Evolutionary conservation across 1,140 invertebrate species (phyloP).

Genomic region (Spodoptera litura): DNA sequence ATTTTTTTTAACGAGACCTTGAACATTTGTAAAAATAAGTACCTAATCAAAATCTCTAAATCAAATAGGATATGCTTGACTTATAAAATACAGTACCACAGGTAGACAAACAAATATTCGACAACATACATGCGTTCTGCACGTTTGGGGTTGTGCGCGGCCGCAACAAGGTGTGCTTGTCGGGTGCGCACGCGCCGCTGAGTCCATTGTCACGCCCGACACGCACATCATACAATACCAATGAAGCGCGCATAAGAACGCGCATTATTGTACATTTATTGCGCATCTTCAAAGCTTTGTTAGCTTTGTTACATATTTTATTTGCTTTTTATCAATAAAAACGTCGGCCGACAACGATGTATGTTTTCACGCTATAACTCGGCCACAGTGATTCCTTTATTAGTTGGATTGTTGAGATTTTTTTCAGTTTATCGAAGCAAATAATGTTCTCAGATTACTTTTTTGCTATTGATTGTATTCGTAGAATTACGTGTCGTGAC

Average conservation of each 20-base stretch:
- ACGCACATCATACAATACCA: slow-evolving; percentile 67
- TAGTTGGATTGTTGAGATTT: slow-evolving; percentile 43
- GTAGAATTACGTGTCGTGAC: not conserved
- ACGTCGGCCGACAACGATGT: slow-evolving; percentile 73
- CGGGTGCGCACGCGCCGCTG: slow-evolving; percentile 73
- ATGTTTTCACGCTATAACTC: slow-evolving; percentile 82
- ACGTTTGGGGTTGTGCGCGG: slow-evolving; percentile 38
- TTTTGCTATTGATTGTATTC: not conserved
- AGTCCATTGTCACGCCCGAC: slow-evolving; percentile 72
- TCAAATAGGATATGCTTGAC: not conserved
- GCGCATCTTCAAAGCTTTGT: slow-evolving; percentile 83
- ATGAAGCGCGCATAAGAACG: slow-evolving; percentile 67
- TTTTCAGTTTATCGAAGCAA: slow-evolving; percentile 20
- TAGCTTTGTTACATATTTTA: slow-evolving; percentile 75
- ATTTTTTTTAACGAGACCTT: too few relatives aligned
- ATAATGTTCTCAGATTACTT: slow-evolving; percentile 29
- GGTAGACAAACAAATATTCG: not conserved
- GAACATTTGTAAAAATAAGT: too few relatives aligned
- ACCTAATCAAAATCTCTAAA: not conserved
- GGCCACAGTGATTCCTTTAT: slow-evolving; percentile 70
- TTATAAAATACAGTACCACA: not conserved
- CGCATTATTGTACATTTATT: slow-evolving; percentile 83
- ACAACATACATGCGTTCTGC: not conserved
- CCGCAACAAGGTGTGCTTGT: slow-evolving; percentile 57
- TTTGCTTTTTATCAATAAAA: slow-evolving; percentile 76